Percentiles rank a stretch among this genome's conserved stretches.
These are phyloP conservation scores for Eufriesea mexicana DNA, from an alignment of 1,140 invertebrate species.

Conservation along the genomic window DNA sequence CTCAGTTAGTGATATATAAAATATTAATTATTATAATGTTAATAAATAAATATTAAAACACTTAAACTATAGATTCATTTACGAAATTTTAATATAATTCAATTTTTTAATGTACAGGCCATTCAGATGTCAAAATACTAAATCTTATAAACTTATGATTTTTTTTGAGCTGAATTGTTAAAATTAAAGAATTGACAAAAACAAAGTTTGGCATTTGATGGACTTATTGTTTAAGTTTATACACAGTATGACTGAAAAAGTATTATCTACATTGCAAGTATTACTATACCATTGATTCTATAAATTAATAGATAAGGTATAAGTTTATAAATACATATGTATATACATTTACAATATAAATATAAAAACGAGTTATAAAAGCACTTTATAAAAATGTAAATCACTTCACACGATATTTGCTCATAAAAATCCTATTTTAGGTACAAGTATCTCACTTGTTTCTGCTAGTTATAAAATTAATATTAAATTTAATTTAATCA, in stretches of 20 bases:
- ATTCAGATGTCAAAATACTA: slow-evolving; percentile 1
- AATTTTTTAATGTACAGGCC: neutral
- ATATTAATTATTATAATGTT: neutral
- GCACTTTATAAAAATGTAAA: slow-evolving; percentile 28
- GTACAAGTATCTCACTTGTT: neutral
- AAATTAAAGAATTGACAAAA: neutral
- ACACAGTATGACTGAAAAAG: slow-evolving; percentile 1
- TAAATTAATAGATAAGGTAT: slow-evolving; percentile 46
- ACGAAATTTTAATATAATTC: neutral
- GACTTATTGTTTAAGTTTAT: slow-evolving; percentile 8
- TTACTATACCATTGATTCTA: slow-evolving; percentile 21
- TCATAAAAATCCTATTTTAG: slow-evolving; percentile 7
- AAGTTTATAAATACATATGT: slow-evolving; percentile 49
- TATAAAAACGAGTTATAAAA: slow-evolving; percentile 36
- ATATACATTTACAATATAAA: slow-evolving; percentile 47
- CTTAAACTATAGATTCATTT: neutral
- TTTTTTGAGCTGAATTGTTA: neutral
- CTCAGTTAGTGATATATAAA: neutral
- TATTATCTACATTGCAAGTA: slow-evolving; percentile 38
- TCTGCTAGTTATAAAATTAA: neutral
- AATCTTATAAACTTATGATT: neutral
- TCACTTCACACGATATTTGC: neutral
- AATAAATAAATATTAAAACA: neutral
- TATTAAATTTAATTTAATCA: neutral
- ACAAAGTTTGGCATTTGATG: slow-evolving; percentile 2